phyloP scores from a whole-genome alignment of 1,140 invertebrate genomes.

The Lysiphlebus fabarum region DNA sequence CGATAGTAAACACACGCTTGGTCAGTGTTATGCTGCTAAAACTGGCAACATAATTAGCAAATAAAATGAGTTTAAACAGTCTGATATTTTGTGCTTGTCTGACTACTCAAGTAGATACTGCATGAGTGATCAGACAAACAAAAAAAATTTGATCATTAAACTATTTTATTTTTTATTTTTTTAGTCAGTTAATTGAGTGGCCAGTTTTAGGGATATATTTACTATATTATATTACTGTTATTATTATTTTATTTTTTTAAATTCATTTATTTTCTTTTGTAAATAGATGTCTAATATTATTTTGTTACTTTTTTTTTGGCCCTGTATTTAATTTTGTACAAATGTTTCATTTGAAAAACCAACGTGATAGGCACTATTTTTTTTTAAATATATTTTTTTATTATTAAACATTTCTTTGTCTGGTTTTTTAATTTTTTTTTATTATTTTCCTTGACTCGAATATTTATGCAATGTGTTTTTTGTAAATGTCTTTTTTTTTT shows the following conservation, averaged over 20 bases:
- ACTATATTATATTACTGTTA: conserved; percentile 18
- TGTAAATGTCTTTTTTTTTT: conserved; percentile 2
- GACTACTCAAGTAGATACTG: no score
- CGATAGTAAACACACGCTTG: no score
- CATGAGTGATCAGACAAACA: no score
- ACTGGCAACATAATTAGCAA: no score
- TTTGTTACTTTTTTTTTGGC: conserved; percentile 38
- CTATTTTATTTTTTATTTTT: no score
- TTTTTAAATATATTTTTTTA: conserved; percentile 31
- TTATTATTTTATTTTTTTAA: conserved; percentile 16
- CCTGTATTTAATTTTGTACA: conserved; percentile 54
- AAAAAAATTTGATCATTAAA: no score
- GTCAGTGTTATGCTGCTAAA: no score
- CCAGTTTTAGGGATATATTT: no score
- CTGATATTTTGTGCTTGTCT: no score
- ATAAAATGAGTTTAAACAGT: no score
- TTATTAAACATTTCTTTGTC: conserved; percentile 26
- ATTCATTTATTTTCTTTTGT: conserved; percentile 24
- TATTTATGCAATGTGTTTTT: conserved; percentile 26
- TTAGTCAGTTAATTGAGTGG: no score
- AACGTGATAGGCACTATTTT: conserved; percentile 51
- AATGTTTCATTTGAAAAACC: conserved; percentile 39
- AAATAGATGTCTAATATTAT: conserved; percentile 40
- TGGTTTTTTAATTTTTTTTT: conserved; percentile 24
- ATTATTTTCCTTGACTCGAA: conserved; percentile 32